A percentile compares a stretch with the other conserved stretches of the same genome.
Evolutionary conservation across 1,140 invertebrate genomes (phyloP).

Genomic region (Pantala flavescens): DNA sequence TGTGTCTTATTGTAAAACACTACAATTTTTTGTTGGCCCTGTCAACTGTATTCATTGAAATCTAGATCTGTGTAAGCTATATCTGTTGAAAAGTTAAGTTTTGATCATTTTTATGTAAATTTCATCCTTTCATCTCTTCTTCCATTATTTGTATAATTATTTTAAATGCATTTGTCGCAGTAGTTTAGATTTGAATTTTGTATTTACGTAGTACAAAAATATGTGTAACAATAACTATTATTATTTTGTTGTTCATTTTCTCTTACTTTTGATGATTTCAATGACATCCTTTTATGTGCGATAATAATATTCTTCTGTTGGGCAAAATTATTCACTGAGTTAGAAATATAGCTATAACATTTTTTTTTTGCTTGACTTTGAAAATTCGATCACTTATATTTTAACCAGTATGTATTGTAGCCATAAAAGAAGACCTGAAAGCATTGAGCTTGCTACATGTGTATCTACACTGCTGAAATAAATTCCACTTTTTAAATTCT

Average conservation of each 20-base stretch:
- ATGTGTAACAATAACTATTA: too few relatives aligned
- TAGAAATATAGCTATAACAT: neutral
- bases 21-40: neutral
- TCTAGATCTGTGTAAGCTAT: neutral
- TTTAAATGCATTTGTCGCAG: neutral
- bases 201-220: neutral
- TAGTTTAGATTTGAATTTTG: neutral
- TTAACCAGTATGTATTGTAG: neutral
- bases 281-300: neutral
- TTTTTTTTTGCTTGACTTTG: neutral
- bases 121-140: neutral
- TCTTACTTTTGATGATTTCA: neutral
- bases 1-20: neutral
- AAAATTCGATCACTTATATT: neutral
- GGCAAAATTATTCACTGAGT: neutral
- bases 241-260: neutral
- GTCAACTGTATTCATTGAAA: neutral
- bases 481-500: conserved; percentile 6
- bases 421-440: neutral
- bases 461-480: conserved; percentile 6
- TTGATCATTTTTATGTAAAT: neutral
- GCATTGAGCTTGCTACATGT: neutral
- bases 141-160: conserved; percentile 8
- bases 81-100: conserved; percentile 10
- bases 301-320: neutral